phyloP scores from a whole-genome alignment of 2,797 vertebrate species.

The Coracias cyanogaster region DNA sequence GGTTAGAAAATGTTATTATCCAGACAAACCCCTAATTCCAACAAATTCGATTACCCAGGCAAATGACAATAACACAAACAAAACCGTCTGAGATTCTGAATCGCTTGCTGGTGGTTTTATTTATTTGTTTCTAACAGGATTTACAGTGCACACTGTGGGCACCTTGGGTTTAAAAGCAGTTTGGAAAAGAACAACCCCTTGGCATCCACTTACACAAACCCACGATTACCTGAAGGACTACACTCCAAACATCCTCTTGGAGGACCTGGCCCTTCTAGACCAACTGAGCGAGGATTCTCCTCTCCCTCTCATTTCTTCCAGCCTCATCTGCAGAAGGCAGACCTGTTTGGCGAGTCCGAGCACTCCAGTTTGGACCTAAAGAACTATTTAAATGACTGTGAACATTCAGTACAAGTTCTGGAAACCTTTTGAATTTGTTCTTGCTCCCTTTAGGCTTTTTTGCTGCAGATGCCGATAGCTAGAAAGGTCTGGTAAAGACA shows the following conservation, averaged over 20 bases:
- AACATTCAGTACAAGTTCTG: background rate
- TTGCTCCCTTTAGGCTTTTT: background rate
- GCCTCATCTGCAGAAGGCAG: background rate
- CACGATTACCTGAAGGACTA: background rate
- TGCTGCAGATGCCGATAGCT: background rate
- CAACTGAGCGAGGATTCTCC: background rate
- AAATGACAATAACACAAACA: slow-evolving; percentile 56
- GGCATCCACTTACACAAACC: background rate
- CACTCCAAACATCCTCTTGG: background rate
- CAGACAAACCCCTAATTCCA: slow-evolving; percentile 65
- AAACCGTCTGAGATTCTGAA: background rate
- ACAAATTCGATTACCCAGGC: slow-evolving; percentile 65
- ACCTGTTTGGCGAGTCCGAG: accelerated
- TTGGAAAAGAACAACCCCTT: background rate
- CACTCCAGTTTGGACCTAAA: background rate
- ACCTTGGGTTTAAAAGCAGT: background rate
- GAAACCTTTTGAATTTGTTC: background rate
- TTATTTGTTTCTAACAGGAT: background rate
- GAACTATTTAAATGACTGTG: background rate
- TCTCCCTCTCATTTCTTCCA: background rate
- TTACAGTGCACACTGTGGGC: background rate
- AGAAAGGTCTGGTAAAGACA: background rate
- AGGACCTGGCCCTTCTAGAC: background rate
- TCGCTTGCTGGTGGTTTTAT: background rate
- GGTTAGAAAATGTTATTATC: slow-evolving; percentile 56